Base-by-base conservation (phyloP, 1,140 invertebrate species). In the Drosophila burlai region DNA sequence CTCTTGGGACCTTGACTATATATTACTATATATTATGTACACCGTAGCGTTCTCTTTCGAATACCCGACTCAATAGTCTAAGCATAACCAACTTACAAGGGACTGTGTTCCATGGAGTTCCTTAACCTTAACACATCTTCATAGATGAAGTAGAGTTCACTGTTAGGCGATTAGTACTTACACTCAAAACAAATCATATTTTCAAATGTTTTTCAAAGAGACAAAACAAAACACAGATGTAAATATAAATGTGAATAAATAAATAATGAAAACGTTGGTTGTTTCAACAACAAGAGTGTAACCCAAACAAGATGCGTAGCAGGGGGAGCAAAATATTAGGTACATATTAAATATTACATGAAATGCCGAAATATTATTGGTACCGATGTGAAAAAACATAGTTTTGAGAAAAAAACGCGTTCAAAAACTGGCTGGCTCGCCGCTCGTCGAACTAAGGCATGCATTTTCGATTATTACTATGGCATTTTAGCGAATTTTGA, bases 191-290 rank as follows among this genome's bases (percentile, higher is more conserved):
- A 40, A 21, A 26, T 6, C 21, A n/a, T 11, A 21, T n/a, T 57
- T 24, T 24, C 9, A 55, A 24, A 10, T 38, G 24, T 24, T 24
- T 24, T 29, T 6, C 2, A 55, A 24, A 24, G 5, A 55, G 24
- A 16, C 18, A 11, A 10, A 16, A n/a, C 16, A 11, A 24, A 24
- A 2, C 16, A 26, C 16, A 26, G 0, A n/a, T 55, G 54, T 55
- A 55, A 24, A 55, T 55, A 24, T 24, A 26, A 40, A 11, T 40
- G 36, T 55, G 54, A 40, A 38, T 40, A 55, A 55, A 55, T 26
- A 24, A 55, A 38, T 55, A 55, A 24, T 38, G 4, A 34, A 9
- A 16, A 5, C 52, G 11, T 55, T 55, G 8, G 8, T 38, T 38
- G 50, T 54, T 54, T 36, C 2, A 54, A 52, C 5, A 52, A 31